A percentile compares a stretch with the other conserved stretches of the same genome.
phyloP scores from a whole-genome alignment of 2,113 vertebrate genomes.

The Podiceps cristatus region DNA sequence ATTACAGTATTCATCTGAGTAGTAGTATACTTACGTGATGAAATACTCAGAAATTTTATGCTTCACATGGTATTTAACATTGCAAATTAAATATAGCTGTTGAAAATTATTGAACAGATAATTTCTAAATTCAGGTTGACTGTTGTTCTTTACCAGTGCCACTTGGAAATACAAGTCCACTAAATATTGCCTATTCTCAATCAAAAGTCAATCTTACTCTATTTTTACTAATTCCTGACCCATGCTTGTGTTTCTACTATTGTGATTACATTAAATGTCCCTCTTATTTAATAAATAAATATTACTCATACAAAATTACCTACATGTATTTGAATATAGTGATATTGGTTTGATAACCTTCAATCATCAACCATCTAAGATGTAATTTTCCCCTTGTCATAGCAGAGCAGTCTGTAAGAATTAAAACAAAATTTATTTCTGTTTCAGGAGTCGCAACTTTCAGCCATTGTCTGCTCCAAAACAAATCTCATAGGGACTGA shows the following conservation, averaged over 20 bases:
- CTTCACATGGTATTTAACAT: background rate
- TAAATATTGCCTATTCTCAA: background rate
- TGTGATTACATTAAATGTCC: background rate
- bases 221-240: background rate
- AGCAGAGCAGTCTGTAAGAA: background rate
- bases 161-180: background rate
- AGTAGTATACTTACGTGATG: background rate
- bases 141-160: background rate
- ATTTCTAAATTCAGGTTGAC: background rate
- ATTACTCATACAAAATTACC: background rate
- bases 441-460: background rate
- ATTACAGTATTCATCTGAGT: background rate
- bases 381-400: background rate
- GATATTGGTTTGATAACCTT: background rate
- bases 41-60: background rate
- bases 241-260: background rate
- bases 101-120: background rate
- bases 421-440: background rate
- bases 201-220: background rate
- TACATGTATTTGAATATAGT: background rate
- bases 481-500: background rate
- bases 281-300: background rate
- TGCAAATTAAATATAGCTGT: background rate
- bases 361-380: background rate
- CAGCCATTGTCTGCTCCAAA: background rate